Evolutionary conservation across 2,797 vertebrate species (phyloP).

Genomic region (Cirrhinus mrigala): DNA sequence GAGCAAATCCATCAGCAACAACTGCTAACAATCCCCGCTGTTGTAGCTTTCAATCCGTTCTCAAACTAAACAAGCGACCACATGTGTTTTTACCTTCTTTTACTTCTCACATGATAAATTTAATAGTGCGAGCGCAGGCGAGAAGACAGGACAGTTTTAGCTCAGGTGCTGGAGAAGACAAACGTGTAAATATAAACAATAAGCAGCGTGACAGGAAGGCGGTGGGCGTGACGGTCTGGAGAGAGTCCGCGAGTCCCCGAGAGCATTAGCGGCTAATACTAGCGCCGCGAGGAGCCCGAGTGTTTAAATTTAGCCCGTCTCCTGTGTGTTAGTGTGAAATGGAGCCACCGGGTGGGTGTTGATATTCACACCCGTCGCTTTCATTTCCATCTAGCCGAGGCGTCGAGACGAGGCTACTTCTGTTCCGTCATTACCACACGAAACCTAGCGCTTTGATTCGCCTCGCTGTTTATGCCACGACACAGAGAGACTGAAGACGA

Average conservation of each 20-base stretch:
- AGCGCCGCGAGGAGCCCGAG: constrained; percentile 56
- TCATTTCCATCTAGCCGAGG: constrained; percentile 54
- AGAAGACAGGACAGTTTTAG: constrained; percentile 56
- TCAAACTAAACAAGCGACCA: not conserved
- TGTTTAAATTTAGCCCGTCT: constrained; percentile 70
- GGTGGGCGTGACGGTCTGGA: constrained; percentile 36
- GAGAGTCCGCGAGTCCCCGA: not conserved
- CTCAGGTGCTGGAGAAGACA: constrained; percentile 46
- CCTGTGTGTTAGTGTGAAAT: constrained; percentile 56
- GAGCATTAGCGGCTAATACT: constrained; percentile 62
- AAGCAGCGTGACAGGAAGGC: constrained; percentile 42
- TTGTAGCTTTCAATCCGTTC: not conserved
- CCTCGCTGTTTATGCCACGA: constrained; percentile 22
- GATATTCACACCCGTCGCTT: constrained; percentile 61
- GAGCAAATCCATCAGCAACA: not conserved
- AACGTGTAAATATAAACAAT: constrained; percentile 66
- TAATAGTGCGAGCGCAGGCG: not conserved
- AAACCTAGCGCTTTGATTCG: constrained; percentile 57
- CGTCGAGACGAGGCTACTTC: not conserved
- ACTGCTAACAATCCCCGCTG: not conserved
- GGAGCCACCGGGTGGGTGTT: constrained; percentile 60
- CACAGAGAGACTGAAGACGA: constrained; percentile 17
- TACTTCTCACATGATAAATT: not conserved
- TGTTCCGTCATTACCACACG: not conserved
- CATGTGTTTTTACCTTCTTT: not conserved